Conservation (phyloP, 2,797 vertebrate species). For the Notoglanidium macrostoma region DNA sequence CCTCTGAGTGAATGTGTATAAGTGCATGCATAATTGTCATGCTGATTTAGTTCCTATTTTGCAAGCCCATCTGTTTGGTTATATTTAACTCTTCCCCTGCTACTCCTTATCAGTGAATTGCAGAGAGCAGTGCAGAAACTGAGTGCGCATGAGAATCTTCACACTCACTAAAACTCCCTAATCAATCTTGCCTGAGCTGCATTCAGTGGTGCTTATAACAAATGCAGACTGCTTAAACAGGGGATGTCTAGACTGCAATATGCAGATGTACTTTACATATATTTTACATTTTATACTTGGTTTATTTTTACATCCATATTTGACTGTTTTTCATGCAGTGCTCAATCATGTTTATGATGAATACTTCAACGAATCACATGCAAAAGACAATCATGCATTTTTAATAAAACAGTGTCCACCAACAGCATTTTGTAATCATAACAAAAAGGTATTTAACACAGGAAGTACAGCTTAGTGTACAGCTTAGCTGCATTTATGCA, state of each 20-base stretch:
- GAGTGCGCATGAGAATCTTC: constrained; percentile 21
- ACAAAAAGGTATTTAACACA: background rate
- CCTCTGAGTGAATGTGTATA: constrained; percentile 28
- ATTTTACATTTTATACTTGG: background rate
- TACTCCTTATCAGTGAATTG: constrained; percentile 36
- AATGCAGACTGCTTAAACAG: background rate
- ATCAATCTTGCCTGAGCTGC: constrained; percentile 30
- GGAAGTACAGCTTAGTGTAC: background rate
- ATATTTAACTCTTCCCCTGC: constrained; percentile 50
- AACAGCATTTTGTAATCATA: background rate
- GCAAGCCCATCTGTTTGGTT: constrained; percentile 37
- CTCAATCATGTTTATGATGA: background rate
- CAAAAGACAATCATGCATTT: background rate
- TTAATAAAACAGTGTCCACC: too few species aligned
- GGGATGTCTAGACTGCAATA: constrained; percentile 2
- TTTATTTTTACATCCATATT: background rate
- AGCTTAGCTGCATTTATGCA: background rate
- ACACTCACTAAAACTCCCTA: constrained; percentile 26
- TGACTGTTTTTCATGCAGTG: background rate
- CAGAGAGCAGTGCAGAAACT: constrained; percentile 25
- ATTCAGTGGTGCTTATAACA: constrained; percentile 14
- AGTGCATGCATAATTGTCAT: constrained; percentile 34
- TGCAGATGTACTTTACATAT: background rate
- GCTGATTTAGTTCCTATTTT: constrained; percentile 36
- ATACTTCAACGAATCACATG: background rate